Conservation (phyloP, 2,888 invertebrate genomes). For the Eudasyphora cyanicolor region DNA sequence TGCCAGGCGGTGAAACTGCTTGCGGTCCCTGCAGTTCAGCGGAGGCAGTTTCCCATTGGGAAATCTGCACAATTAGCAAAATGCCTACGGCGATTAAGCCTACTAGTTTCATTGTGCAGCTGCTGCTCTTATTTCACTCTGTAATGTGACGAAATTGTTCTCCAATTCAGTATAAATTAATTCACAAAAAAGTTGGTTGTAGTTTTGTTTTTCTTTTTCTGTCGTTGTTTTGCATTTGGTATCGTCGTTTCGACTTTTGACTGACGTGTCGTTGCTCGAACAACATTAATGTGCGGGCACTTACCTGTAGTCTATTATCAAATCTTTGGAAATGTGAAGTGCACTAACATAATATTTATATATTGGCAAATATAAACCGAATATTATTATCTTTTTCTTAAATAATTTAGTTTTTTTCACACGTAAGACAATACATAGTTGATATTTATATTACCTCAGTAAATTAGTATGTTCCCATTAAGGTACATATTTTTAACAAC, state of each 20-base stretch:
- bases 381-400: constrained; percentile 10
- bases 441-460: constrained; percentile 1
- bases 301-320: constrained; percentile 40
- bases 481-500: constrained; percentile 12
- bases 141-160: background rate
- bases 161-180: background rate
- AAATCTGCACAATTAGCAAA: constrained; percentile 65
- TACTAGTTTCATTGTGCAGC: constrained; percentile 67
- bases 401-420: constrained; percentile 52
- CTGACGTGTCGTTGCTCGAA: constrained; percentile 53
- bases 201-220: constrained; percentile 18
- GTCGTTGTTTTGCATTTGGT: background rate
- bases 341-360: background rate
- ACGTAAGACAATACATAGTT: constrained; percentile 61
- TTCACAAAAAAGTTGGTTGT: too few species aligned
- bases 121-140: constrained; percentile 38
- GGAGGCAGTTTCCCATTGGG: constrained; percentile 30
- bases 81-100: constrained; percentile 62
- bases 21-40: constrained; percentile 73
- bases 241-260: background rate
- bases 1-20: constrained; percentile 2
- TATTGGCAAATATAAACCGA: background rate
- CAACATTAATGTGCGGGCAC: background rate
- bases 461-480: constrained; percentile 6
- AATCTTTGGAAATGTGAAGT: constrained; percentile 20